Percentiles rank a stretch among this genome's conserved stretches.
Conservation (phyloP, 2,797 vertebrate genomes). For the Lutra lutra region DNA sequence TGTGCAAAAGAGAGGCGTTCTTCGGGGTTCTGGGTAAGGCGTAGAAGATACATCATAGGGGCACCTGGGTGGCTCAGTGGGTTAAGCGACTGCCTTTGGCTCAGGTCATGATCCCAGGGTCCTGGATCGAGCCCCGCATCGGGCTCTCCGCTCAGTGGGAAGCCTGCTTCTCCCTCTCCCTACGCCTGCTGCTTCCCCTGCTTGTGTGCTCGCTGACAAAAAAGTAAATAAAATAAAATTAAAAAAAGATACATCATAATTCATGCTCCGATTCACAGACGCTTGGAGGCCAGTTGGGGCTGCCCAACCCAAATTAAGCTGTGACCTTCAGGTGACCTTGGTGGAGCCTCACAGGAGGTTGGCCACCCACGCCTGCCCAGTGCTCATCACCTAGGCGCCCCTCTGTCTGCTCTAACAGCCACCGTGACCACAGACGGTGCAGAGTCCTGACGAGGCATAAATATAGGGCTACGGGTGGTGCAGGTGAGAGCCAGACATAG, state of each 20-base stretch:
- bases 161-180: no score
- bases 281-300: background rate
- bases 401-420: background rate
- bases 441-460: rapidly evolving
- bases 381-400: rapidly evolving
- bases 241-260: no score
- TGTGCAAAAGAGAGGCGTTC: background rate
- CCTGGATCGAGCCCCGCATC: no score
- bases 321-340: background rate
- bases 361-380: background rate
- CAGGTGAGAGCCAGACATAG: rapidly evolving
- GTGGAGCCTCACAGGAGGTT: background rate
- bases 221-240: no score
- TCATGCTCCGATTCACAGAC: rapidly evolving
- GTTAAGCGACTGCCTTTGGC: no score
- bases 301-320: background rate
- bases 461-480: rapidly evolving
- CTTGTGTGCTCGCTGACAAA: no score
- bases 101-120: no score
- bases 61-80: no score
- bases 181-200: no score
- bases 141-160: no score
- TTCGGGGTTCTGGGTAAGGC: background rate
- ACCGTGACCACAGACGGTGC: background rate
- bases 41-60: background rate